phyloP scores from a whole-genome alignment of 2,113 vertebrate genomes.

The Bos indicus region DNA sequence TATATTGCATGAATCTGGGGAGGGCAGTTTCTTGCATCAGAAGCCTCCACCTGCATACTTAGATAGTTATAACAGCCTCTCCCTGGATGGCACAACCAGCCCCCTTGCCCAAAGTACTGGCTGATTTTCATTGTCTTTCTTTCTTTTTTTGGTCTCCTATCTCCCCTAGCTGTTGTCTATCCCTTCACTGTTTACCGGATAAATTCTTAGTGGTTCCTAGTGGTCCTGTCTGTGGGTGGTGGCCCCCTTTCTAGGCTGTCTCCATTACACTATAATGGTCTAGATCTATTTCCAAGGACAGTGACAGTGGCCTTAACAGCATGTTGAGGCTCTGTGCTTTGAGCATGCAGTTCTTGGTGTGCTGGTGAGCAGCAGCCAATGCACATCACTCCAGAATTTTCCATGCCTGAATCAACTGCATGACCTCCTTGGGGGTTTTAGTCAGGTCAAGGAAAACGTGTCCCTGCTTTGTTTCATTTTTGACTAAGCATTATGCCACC shows the following conservation, averaged over 20 bases:
- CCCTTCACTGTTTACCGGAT: neutral
- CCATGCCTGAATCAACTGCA: neutral
- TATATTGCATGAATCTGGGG: neutral
- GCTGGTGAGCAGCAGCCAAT: neutral
- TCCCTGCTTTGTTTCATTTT: neutral
- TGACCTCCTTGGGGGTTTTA: neutral
- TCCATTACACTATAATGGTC: neutral
- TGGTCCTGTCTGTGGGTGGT: neutral
- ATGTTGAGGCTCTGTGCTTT: neutral
- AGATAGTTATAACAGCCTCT: neutral
- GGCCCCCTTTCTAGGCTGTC: neutral
- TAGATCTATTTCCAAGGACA: neutral
- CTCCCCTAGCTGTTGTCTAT: neutral
- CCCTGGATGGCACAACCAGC: neutral
- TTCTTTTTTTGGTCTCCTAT: neutral
- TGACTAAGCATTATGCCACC: neutral
- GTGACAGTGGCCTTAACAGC: neutral
- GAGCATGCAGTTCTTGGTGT: neutral
- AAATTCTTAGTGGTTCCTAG: neutral
- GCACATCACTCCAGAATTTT: neutral
- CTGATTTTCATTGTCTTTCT: neutral
- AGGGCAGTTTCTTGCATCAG: neutral
- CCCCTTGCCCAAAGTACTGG: neutral
- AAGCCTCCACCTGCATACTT: neutral
- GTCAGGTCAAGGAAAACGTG: fast-evolving